A percentile compares a stretch with the other conserved stretches of the same genome.
These are phyloP conservation scores for Himalopsyche kuldschensis DNA, from an alignment of 2,888 invertebrate species.

Conservation along the genomic window DNA sequence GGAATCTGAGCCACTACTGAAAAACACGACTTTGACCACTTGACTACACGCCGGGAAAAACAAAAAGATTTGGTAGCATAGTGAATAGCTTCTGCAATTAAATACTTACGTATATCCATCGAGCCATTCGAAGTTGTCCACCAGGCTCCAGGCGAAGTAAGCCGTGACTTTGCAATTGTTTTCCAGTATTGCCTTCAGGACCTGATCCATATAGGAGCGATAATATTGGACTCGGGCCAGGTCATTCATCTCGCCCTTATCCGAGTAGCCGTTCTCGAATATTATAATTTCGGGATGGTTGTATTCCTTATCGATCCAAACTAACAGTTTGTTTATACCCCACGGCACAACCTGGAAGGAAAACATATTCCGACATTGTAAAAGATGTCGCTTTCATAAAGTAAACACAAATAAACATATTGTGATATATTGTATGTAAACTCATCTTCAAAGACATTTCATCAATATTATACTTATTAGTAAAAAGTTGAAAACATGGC, in stretches of 20 bases:
- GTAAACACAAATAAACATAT: too few relatives aligned
- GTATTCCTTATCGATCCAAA: constrained; percentile 64
- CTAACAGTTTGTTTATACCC: constrained; percentile 66
- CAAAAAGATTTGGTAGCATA: too few relatives aligned
- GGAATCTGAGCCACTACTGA: too few relatives aligned
- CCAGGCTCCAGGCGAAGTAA: constrained; percentile 37
- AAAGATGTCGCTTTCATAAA: too few relatives aligned
- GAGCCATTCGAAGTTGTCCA: constrained; percentile 44
- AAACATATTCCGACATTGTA: neutral
- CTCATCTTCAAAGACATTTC: too few relatives aligned
- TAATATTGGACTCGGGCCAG: constrained; percentile 57
- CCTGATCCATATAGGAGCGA: constrained; percentile 43
- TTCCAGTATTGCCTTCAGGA: constrained; percentile 38
- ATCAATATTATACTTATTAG: too few relatives aligned
- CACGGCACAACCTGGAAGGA: constrained; percentile 63
- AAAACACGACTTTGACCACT: too few relatives aligned
- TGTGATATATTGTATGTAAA: too few relatives aligned
- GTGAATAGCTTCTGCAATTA: neutral
- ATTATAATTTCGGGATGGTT: constrained; percentile 61
- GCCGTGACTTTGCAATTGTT: constrained; percentile 35
- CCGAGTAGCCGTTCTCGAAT: constrained; percentile 66
- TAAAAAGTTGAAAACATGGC: too few relatives aligned
- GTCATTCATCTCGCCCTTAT: constrained; percentile 52
- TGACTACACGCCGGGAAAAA: too few relatives aligned
- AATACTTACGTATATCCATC: constrained; percentile 65